These are phyloP conservation scores for Miniopterus natalensis DNA, from an alignment of 2,113 vertebrate species.

Conservation along the genomic window DNA sequence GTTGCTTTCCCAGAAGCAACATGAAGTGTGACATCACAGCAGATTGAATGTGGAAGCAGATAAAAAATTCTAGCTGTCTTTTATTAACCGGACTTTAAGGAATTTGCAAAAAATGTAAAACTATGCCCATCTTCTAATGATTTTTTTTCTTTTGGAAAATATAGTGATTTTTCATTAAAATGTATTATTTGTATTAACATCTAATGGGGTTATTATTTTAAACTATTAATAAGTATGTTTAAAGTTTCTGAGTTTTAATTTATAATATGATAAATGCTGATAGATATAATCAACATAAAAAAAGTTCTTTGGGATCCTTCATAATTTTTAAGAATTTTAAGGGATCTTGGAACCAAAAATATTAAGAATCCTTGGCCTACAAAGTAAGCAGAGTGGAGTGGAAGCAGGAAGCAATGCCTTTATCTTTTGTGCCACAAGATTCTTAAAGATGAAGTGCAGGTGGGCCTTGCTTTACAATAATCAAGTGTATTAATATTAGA, in stretches of 20 bases:
- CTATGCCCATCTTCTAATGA: neutral
- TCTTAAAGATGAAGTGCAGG: neutral
- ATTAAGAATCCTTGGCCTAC: neutral
- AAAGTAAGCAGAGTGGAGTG: neutral
- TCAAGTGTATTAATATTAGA: conserved; percentile 23
- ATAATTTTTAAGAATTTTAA: neutral
- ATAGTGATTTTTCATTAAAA: neutral
- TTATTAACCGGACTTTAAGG: neutral
- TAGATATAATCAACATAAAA: neutral
- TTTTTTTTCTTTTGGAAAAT: conserved; percentile 30
- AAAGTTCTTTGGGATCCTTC: neutral
- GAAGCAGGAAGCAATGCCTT: neutral
- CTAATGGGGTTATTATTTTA: neutral
- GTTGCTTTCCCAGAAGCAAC: neutral
- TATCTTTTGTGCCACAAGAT: neutral
- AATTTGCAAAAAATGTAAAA: neutral
- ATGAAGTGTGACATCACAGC: neutral
- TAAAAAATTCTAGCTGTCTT: neutral
- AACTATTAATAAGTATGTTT: neutral
- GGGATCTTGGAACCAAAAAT: neutral
- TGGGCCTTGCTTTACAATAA: neutral
- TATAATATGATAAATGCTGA: neutral
- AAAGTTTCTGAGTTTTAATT: conserved; percentile 10
- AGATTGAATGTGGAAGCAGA: neutral
- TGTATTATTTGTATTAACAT: neutral